Base-by-base conservation (phyloP, 2,113 vertebrate species). In the Desmodus rotundus region DNA sequence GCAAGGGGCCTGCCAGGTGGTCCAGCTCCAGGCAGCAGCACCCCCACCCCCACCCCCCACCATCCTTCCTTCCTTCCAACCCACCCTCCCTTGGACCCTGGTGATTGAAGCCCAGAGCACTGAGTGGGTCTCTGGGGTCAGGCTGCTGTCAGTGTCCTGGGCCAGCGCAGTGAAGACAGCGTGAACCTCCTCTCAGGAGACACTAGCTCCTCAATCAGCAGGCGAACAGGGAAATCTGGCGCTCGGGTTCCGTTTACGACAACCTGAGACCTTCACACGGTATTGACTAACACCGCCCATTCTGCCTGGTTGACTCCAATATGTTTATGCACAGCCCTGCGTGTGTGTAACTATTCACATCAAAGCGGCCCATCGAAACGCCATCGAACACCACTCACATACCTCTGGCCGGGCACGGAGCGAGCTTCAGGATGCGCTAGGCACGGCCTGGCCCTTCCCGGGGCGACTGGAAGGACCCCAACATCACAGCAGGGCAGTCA, bases 381-480 rank as follows among this genome's bases (percentile, higher is more conserved):
- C 81, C 41, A 31, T 5, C 0, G 3, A 31, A 8, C 22, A 15
- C 38, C 7, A 65, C 76, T 20, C 24, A 38, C 38, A 14, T 12
- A 31, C 33, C 82, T 74, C 45, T 20, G 1, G 67, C 8, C 9
- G 6, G 45, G 36, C 28, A 22, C 14, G 0, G 5, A 14, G 6
- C 0, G 4, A 22, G 20, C 28, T 58, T 83, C 0, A 8, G 63
- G 50, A 26, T 0, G 0, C 16, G 38, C 2, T 12, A 6, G 65
- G 20, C 31, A 58, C 24, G 0, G 9, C 73, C 26, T 1, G 9
- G 36, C 14, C 19, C 38, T 13, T 28, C 17, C 2, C 56, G 52
- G 74, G 19, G 12, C 0, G 0, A 20, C 89, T 58, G 33, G 7
- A 56, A 45, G 31, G 56, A 68, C 58, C 38, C 33, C 33, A 12